Evolutionary conservation across 2,113 vertebrate species (phyloP).

Genomic region (Columbina picui): DNA sequence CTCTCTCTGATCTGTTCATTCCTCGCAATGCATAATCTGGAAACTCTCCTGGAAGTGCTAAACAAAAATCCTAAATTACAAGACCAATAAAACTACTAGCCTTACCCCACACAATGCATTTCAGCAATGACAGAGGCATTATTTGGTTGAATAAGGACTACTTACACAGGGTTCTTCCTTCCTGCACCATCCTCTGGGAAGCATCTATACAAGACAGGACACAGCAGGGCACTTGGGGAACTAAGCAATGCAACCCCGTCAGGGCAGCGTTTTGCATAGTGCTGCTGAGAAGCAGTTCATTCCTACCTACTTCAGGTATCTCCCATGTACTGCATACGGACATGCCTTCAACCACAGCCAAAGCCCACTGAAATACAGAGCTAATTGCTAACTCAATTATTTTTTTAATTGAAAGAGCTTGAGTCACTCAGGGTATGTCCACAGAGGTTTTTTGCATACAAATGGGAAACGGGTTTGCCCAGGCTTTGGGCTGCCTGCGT

Average conservation of each 20-base stretch:
- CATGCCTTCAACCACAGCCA: not conserved
- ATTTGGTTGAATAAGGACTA: not conserved
- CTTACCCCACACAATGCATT: not conserved
- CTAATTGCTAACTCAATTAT: slow-evolving; percentile 2
- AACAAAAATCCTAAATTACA: not conserved
- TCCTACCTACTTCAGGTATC: not conserved
- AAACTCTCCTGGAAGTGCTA: not conserved
- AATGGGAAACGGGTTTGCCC: not conserved
- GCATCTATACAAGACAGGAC: not conserved
- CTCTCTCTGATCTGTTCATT: not conserved
- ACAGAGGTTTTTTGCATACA: not conserved
- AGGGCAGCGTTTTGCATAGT: not conserved
- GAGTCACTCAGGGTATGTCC: not conserved
- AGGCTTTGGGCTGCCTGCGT: not conserved
- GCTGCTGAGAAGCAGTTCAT: not conserved
- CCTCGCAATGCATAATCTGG: not conserved
- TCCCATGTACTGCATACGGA: not conserved
- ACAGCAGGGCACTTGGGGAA: not conserved
- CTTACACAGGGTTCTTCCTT: not conserved
- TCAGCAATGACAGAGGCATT: not conserved
- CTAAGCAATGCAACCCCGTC: not conserved
- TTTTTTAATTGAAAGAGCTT: slow-evolving; percentile 7
- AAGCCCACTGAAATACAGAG: not conserved
- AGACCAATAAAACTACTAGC: not conserved
- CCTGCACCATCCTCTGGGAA: not conserved